Evolutionary conservation across 2,797 vertebrate species (phyloP), one percentile per base, ranked within the genome.

Genomic region (Melanotaenia nigrans): DNA sequence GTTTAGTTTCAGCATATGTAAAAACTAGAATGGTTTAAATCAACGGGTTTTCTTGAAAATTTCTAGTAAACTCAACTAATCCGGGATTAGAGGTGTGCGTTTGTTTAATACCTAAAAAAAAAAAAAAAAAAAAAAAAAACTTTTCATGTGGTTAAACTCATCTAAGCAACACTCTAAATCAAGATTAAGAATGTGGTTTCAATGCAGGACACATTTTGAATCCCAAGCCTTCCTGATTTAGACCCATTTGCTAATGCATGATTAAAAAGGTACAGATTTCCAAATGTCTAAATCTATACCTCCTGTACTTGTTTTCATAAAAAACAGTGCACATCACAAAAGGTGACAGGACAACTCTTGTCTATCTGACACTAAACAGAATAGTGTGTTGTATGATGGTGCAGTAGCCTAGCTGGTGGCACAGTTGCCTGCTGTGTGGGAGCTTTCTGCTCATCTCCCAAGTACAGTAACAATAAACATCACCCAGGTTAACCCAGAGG

Each of bases 401-500:
- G 47, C 20, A 65, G 57, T 71, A 40, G 45, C 60, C 32, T 10
- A 20, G 36, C 54, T 33, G 49, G 61, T 51, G n/a, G 30, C 68
- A 58, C 18, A 54, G 69, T 45, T 66, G 20, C 35, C n/a, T 69
- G 75, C 71, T 73, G 71, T 71, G 82, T 84, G 78, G 85, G 83
- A 85, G 85, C 57, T 38, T 14, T 67, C 71, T 82, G 75, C 79
- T 84, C 89, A 88, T 93, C 89, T 75, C 77, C 71, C 28, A 25
- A 56, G 16, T 32, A 84, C 82, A 81, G 85, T 78, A 83, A 90
- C 87, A 89, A 92, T 79, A 88, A 92, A 92, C 85, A 92, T 64
- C 86, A 74, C 61, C 71, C 73, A 86, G 76, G 81, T 87, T 69
- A 83, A 66, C 56, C 68, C 65, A 78, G 61, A 91, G 90, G 90